Percentiles rank a stretch among this genome's conserved stretches.
Evolutionary conservation across 2,113 vertebrate species (phyloP).

Genomic region (Vidua macroura): DNA sequence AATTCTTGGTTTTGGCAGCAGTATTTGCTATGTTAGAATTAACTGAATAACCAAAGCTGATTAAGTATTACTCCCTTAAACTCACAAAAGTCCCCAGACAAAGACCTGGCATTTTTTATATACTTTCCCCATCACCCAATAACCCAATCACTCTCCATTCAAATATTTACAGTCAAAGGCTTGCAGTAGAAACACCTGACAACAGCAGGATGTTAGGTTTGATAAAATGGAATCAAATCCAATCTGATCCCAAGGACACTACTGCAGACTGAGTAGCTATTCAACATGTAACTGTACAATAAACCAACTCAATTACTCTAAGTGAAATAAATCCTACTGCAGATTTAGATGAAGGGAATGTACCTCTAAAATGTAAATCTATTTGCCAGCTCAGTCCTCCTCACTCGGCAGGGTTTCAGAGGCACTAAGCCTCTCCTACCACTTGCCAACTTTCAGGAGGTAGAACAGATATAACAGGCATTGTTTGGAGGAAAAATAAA

Average conservation of each 20-base stretch:
- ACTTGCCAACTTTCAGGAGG: not conserved
- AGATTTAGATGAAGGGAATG: not conserved
- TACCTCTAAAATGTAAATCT: not conserved
- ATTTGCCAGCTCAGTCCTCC: not conserved
- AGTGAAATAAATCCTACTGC: not conserved
- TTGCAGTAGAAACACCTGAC: not conserved
- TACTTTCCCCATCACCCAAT: not conserved
- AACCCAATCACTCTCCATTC: not conserved
- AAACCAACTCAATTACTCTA: not conserved
- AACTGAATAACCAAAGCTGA: not conserved
- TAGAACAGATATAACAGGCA: not conserved
- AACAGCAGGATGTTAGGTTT: not conserved
- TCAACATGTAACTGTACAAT: not conserved
- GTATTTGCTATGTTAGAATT: not conserved
- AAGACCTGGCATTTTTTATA: not conserved
- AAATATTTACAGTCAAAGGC: not conserved
- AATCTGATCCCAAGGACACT: not conserved
- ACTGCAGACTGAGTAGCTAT: not conserved
- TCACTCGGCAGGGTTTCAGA: constrained; percentile 15
- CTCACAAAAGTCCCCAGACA: not conserved
- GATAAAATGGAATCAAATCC: not conserved
- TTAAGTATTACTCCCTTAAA: not conserved
- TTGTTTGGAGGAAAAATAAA: not conserved
- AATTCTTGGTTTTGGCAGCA: not conserved
- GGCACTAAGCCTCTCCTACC: not conserved